Base-by-base conservation (phyloP, 2,888 invertebrate genomes). In the Vanessa cardui region DNA sequence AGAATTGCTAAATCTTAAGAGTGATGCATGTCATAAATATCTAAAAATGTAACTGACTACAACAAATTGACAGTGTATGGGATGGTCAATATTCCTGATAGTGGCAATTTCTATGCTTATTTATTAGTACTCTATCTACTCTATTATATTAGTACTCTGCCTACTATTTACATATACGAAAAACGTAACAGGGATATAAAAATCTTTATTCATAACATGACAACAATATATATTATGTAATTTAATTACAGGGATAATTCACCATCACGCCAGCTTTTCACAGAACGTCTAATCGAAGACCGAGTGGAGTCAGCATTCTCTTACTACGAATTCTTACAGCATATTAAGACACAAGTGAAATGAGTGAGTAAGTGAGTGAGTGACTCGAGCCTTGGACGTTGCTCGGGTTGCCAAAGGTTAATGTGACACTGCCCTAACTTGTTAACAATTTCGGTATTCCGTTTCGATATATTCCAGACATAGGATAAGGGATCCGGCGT, bases 281-380 rank as follows among this genome's bases (percentile, higher is more conserved):
- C 97, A 72, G 97, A 98, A 82, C 95, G 96, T 78, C 94, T 99
- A 80, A 94, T 99, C 59, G 99, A 99, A 88, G 99, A 99, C 90
- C 94, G 99, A 80, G 96, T 97, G 72, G 99, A 99, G 86, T 96
- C 97, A 67, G 96, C 98, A 64, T 96, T 98, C 92, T 98, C 98
- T 76, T 99, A 99, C 93, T 97, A 98, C 89, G 99, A 99, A 94
- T 99, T 99, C 93, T 94, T 99, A 87, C 99, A 99, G 90, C 98
- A 99, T 93, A 94, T 98, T 79, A 97, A 97, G 90, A 95, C 95
- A 79, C 97, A 97, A 94, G 95, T 98, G 90, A 98, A 98, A 94
- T 98, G 96, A 94, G 84, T 77, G 96, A 68, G 76, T 58, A 69
- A 67, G 21, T 59, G 54, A 21, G 52, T 26, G 21, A 58, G 60